Base-by-base conservation (phyloP, 1,140 invertebrate genomes). In the Euura saliciscinereae region DNA sequence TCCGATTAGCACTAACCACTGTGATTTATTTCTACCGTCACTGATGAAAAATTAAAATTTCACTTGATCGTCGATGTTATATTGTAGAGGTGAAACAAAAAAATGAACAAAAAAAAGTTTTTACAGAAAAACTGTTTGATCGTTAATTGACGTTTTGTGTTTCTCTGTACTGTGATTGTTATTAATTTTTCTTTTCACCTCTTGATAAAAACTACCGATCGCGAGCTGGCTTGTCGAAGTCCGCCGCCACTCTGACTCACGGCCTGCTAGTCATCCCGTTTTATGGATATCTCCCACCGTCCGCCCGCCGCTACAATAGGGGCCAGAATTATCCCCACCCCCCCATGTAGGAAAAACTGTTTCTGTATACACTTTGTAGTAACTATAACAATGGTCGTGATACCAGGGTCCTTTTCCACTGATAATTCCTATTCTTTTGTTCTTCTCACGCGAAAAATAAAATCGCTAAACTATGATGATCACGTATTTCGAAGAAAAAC, bases 231-330 rank as follows among this genome's bases (percentile, higher is more conserved):
- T n/a, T 59, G 13, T 59, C 51, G 51, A 59, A 59, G 10, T 59
- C 51, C 51, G 51, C 51, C 51, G 51, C 51, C 51, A 59, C 51
- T 59, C 51, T 59, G 51, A 59, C 51, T 59, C 51, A 59, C 51
- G 51, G 51, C 51, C 6, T 59, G 51, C 51, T n/a, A 59, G 51
- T 59, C 51, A 59, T 59, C 51, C 13, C 8, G 51, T 59, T 59
- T 59, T 59, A 59, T 11, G 8, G 13, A n/a, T 8, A 11, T 8
- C 8, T n/a, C 51, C 51, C 51, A 8, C 51, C 10, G 8, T 4
- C 8, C 3, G 13, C 51, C 8, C 10, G 10, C 13, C 28, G 28
- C 28, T 28, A 28, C 28, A 28, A 28, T 28, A 28, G 28, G 28
- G 13, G 51, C 6, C 51, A 11, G 51, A 6, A 59, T 59, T 59